phyloP scores from a whole-genome alignment of 2,888 invertebrate genomes.

The Brenthis ino region DNA sequence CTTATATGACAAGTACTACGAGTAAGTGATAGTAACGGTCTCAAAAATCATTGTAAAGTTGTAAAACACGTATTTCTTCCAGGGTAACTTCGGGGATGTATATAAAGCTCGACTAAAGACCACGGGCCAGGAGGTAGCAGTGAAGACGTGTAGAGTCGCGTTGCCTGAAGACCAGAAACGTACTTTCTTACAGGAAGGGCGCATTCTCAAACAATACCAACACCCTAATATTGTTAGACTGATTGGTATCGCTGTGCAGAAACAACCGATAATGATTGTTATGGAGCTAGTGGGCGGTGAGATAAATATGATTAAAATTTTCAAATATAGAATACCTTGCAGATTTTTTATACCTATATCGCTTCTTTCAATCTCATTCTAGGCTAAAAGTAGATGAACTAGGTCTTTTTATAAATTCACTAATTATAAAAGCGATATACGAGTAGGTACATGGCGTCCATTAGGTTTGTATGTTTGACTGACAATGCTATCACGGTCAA shows the following conservation, averaged over 20 bases:
- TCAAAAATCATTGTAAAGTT: background rate
- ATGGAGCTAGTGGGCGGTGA: slow-evolving; percentile 97
- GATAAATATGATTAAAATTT: background rate
- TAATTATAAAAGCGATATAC: no score
- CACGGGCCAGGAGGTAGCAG: slow-evolving; percentile 93
- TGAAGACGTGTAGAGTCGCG: slow-evolving; percentile 97
- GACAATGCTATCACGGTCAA: no score
- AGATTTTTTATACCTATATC: no score
- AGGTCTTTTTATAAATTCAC: no score
- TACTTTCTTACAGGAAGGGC: slow-evolving; percentile 96
- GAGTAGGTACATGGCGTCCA: no score
- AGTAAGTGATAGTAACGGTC: no score
- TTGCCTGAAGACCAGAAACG: slow-evolving; percentile 96
- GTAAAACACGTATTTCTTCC: slow-evolving; percentile 36
- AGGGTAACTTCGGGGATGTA: slow-evolving; percentile 99
- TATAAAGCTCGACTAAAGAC: slow-evolving; percentile 94
- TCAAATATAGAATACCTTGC: background rate
- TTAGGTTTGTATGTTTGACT: no score
- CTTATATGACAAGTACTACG: background rate
- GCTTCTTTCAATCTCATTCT: no score
- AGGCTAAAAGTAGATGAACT: no score
- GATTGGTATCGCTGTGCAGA: slow-evolving; percentile 98
- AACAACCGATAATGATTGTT: slow-evolving; percentile 99
- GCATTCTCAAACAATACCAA: slow-evolving; percentile 97
- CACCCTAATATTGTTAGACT: slow-evolving; percentile 98